phyloP scores from a whole-genome alignment of 2,888 invertebrate genomes.

The Gonocerus acuteangulatus region DNA sequence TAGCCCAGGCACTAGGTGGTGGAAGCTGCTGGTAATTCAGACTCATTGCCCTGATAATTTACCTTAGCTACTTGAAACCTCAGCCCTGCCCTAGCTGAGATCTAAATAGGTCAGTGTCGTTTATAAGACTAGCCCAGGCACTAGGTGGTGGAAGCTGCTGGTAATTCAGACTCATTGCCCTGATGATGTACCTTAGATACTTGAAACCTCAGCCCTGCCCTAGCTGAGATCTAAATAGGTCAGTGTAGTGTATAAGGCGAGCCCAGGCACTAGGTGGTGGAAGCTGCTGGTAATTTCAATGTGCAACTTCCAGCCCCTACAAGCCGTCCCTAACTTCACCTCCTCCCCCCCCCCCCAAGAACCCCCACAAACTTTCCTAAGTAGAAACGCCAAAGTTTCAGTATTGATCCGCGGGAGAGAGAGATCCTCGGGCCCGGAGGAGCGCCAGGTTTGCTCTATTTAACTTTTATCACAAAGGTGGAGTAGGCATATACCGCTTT shows the following conservation, averaged over 20 bases:
- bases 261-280: background rate
- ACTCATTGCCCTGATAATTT: no score
- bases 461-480: slow-evolving; percentile 11
- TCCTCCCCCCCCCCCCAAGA: slow-evolving; percentile 31
- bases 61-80: no score
- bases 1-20: no score
- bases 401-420: slow-evolving; percentile 32
- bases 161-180: no score
- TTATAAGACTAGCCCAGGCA: no score
- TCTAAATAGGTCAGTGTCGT: no score
- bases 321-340: slow-evolving; percentile 32
- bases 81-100: no score
- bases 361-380: slow-evolving; percentile 35
- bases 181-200: no score
- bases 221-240: slow-evolving; percentile 15
- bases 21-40: no score
- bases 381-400: slow-evolving; percentile 37
- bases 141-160: no score
- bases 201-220: no score
- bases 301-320: slow-evolving; percentile 34
- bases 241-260: slow-evolving; percentile 11
- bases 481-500: no score
- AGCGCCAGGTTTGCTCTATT: slow-evolving; percentile 12
- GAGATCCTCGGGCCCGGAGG: slow-evolving; percentile 4
- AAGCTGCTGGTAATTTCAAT: slow-evolving; percentile 34